Evolutionary conservation across 2,888 invertebrate species (phyloP).

Genomic region (Metacarcinus magister): DNA sequence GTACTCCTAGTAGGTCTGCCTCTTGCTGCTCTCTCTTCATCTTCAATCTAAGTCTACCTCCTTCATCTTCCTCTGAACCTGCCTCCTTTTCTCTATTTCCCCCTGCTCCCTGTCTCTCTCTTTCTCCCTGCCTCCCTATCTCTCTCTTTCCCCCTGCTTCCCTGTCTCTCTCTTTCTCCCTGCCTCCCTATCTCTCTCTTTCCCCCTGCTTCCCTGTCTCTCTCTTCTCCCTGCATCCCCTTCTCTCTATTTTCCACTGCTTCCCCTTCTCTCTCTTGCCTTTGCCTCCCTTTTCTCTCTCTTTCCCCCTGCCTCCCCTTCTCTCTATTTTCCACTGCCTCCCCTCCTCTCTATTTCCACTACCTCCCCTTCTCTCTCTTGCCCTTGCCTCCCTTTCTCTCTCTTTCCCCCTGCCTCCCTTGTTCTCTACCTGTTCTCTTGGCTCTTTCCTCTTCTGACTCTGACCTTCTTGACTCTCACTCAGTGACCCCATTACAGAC

Average conservation of each 20-base stretch:
- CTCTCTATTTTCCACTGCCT: slow-evolving; percentile 51
- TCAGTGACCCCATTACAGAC: background rate
- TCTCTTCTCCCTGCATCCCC: background rate
- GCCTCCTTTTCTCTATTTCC: background rate
- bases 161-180: background rate
- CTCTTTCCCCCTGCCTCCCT: background rate
- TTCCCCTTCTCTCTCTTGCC: slow-evolving; percentile 39
- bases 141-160: background rate
- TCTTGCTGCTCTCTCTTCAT: background rate
- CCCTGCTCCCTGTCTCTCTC: background rate
- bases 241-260: background rate
- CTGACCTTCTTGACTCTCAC: too few species aligned
- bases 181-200: background rate
- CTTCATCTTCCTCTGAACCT: background rate
- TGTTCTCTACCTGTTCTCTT: too few species aligned
- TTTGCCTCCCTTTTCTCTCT: background rate
- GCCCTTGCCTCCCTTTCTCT: background rate
- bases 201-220: background rate
- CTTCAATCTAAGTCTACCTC: background rate
- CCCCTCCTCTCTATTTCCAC: slow-evolving; percentile 41
- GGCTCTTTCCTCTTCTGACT: background rate
- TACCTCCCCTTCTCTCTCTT: too few species aligned
- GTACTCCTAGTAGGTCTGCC: background rate
- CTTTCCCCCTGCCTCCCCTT: background rate
- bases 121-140: background rate